Base-by-base conservation (phyloP, 2,113 vertebrate genomes). In the Pavo muticus region DNA sequence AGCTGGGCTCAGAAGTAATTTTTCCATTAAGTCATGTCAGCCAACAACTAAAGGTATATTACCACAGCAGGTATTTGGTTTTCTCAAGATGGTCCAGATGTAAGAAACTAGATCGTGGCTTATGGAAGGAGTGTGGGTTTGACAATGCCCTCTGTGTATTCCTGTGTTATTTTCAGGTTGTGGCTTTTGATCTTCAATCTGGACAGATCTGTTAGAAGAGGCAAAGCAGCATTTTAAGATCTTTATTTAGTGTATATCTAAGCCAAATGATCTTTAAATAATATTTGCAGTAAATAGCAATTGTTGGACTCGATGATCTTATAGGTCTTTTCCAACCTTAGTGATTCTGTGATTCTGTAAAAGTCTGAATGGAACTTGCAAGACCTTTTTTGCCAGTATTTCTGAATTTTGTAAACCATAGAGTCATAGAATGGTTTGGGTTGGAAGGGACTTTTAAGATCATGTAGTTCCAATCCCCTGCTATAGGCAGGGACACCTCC, bases 91-190 rank as follows among this genome's bases (percentile, higher is more conserved):
- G 35, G 3, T 19, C 9, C 14, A 76, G 44, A 76, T 84, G 79
- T 40, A 88, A 56, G 56, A 18, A 67, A 29, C 1, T 54, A 54
- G 24, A 60, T 11, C 7, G 1, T 3, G 52, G 5, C 2, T 79
- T 94, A 45, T 73, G 54, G 70, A 90, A 90, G 10, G 15, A 76
- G 57, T 7, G 32, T 5, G 32, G 25, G 56, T 19, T 8, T 64
- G 29, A 1, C 7, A 75, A 27, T 23, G 6, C 18, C 40, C 7
- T 65, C 32, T 2, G 1, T 11, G 11, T 4, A 35, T 32, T 11
- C 69, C 18, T 45, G 1, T n/a, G 12, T 32, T 32, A 15, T 20
- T 69, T 82, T 70, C 45, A 67, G 20, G 6, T 25, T 73, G 18
- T 52, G 15, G 6, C 4, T 94, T 84, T 80, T 85, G 15, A 9